Evolutionary conservation across 2,888 invertebrate species (phyloP).

Genomic region (Stratiomys singularior): DNA sequence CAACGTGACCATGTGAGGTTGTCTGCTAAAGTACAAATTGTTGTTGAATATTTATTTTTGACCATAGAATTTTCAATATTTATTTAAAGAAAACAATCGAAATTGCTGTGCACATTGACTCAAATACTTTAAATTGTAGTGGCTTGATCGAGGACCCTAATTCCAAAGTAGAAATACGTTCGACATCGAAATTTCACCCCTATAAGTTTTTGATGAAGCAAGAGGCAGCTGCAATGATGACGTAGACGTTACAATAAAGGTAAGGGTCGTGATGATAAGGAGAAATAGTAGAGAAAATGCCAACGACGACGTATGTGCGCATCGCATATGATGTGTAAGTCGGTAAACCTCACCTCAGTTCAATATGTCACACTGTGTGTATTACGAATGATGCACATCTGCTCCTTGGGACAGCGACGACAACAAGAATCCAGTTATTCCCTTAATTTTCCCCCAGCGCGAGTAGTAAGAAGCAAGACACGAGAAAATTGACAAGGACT

Average conservation of each 20-base stretch:
- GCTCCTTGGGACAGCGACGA: conserved; percentile 43
- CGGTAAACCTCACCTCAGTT: conserved; percentile 32
- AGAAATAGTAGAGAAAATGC: conserved; percentile 38
- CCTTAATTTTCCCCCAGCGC: conserved; percentile 35
- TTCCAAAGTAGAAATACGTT: not conserved
- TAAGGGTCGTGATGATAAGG: conserved; percentile 39
- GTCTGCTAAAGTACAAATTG: not conserved
- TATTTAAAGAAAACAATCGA: not conserved
- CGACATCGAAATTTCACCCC: conserved; percentile 14
- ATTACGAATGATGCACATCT: conserved; percentile 43
- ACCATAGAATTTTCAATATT: not conserved
- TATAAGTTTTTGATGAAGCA: conserved; percentile 32
- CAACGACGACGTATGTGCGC: conserved; percentile 28
- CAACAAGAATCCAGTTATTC: conserved; percentile 48
- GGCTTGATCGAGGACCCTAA: not conserved
- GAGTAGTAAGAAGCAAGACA: conserved; percentile 8
- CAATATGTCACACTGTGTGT: conserved; percentile 11
- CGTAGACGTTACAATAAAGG: conserved; percentile 38
- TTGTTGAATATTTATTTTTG: not conserved
- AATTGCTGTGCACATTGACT: not conserved
- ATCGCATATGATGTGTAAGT: conserved; percentile 25
- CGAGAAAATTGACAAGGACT: conserved; percentile 15
- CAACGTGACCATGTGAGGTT: not conserved
- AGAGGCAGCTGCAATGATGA: conserved; percentile 47
- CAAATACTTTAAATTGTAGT: not conserved